These are phyloP conservation scores for human DNA, from an alignment of 2,113 vertebrate genomes.

Conservation along the genomic window DNA sequence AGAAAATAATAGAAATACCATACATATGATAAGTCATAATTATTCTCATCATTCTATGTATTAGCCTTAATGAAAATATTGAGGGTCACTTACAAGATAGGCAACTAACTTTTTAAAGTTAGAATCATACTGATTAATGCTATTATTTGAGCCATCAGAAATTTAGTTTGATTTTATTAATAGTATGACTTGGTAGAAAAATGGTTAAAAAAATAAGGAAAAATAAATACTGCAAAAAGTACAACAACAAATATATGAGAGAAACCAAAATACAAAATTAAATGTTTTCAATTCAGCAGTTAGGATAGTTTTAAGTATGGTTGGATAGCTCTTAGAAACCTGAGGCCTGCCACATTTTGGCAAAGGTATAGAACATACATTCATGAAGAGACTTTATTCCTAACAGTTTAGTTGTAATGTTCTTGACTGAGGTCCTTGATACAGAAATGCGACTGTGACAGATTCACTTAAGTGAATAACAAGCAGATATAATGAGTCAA, in stretches of 20 bases:
- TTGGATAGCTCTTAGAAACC: neutral
- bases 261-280: neutral
- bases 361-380: neutral
- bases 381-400: neutral
- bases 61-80: neutral
- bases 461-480: neutral
- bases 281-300: neutral
- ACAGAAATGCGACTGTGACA: neutral
- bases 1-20: neutral
- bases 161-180: neutral
- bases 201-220: neutral
- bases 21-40: neutral
- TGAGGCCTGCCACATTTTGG: neutral
- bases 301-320: neutral
- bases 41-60: neutral
- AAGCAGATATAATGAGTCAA: neutral
- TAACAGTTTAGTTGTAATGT: neutral
- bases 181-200: neutral
- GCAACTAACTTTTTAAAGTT: neutral
- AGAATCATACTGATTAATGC: neutral
- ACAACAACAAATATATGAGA: neutral
- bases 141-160: neutral
- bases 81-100: neutral
- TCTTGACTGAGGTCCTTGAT: neutral
- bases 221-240: neutral